Base-by-base conservation (phyloP, 1,140 invertebrate genomes). In the Hyposmocoma kahamanoa region DNA sequence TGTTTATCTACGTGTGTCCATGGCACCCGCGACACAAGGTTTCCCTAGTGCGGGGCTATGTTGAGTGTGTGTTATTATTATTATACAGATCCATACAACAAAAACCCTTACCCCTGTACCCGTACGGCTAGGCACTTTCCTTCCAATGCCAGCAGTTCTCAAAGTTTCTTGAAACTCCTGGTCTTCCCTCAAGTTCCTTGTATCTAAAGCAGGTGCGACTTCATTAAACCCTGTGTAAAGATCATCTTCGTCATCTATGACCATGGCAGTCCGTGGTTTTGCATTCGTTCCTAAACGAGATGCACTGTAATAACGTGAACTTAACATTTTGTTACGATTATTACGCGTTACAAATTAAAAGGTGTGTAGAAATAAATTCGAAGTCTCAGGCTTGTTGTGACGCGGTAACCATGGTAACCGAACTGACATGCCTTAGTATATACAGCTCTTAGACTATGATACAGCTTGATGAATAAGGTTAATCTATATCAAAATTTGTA, bases 221-320 rank as follows among this genome's bases (percentile, higher is more conserved):
- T 86, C 77, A 39, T 86, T 84, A 53, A 87, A 87, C 0, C 85
- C 85, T 6, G 64, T 57, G 50, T 86, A 86, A 20, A 84, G 46
- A 1, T 85, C 84, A 24, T 86, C 84, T 13, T 86, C 84, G 4
- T 84, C 84, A 34, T 85, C 76, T 13, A 80, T 64, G 1, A 81
- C 56, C 20, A 70, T 56, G 0, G 79, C 72, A 0, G 75, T 74
- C 3, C 74, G 67, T 11, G 70, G 70, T 42, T 72, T 74, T 20
- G 65, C 47, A 5, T 74, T 76, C 0, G 62, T 62, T 11, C 69
- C 74, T 0, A 74, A 59, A 5, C 76, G 66, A 0, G 78, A 72
- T 18, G 64, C 63, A 43, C 62, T 73, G 43, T 78, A 76, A 42
- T 71, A 67, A 19, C 75, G 65, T 6, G 69, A 71, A 47, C 72